Base-by-base conservation (phyloP, 2,113 vertebrate species). In the Onychostoma macrolepis region DNA sequence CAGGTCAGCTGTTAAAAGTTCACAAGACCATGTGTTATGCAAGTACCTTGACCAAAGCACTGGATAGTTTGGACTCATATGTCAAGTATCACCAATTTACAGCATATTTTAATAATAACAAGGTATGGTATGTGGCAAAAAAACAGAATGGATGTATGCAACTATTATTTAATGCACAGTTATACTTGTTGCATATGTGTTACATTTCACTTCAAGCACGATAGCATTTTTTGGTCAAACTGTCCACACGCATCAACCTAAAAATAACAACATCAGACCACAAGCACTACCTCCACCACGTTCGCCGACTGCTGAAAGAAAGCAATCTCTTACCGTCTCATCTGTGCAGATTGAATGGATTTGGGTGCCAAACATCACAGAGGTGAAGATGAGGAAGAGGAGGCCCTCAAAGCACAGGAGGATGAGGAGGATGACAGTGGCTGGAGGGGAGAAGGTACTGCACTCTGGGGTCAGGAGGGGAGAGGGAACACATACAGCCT, bases 271-370 rank as follows among this genome's bases (percentile, higher is more conserved):
- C 17, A 71, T 58, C 24, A 30, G 43, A 8, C 53, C 19, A 69
- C 11, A 67, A 61, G 10, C 30, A 53, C 43, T 45, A 86, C 53
- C 45, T 45, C 53, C 36, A n/a, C 56, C 50, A 82, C 63, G 11
- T 85, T 69, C 13, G 4, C 45, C 65, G 69, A 78, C 61, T 45
- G 33, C 36, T 11, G 81, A 85, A 79, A 50, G 43, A 38, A 53
- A 45, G 10, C 43, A 63, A 74, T 90, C 74, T 94, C 98, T 95
- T 94, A 99, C 98, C 91, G 98, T 99, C 95, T 99, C 98, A 71
- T 99, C 98, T 8, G 97, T 98, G 95, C 98, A 99, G 96, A 99
- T 99, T 92, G 98, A 99, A 95, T 99, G 97, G 92, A 99, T 96
- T 93, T 99, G 98, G 84, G 98, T 99, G 89, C 98, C 98, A 88